Percentiles rank a stretch among this genome's conserved stretches.
These are phyloP conservation scores for Papilio dardanus DNA, from an alignment of 1,140 invertebrate species.

Conservation along the genomic window DNA sequence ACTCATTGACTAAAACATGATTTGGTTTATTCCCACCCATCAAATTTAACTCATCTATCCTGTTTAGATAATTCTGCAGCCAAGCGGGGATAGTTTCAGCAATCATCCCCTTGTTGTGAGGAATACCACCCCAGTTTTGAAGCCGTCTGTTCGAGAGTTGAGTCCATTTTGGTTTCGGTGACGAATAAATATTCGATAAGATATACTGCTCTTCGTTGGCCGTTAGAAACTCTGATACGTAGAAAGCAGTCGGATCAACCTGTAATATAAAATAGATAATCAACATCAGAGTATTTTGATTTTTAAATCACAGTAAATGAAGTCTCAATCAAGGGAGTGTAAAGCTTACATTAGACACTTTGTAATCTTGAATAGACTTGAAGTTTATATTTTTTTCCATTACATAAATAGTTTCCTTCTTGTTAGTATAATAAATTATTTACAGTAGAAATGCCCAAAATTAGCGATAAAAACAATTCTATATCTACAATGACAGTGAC, in stretches of 20 bases:
- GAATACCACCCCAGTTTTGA: constrained; percentile 98
- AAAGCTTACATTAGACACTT: constrained; percentile 16
- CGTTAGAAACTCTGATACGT: constrained; percentile 86
- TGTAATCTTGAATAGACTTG: constrained; percentile 6
- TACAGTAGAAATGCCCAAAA: not conserved
- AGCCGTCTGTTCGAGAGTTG: constrained; percentile 91
- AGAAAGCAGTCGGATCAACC: constrained; percentile 89
- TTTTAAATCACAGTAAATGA: too few relatives aligned
- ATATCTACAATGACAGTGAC: not conserved
- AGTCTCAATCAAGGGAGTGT: not conserved
- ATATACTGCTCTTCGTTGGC: constrained; percentile 26
- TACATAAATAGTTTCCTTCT: not conserved
- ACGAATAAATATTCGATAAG: constrained; percentile 82
- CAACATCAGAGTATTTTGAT: too few relatives aligned
- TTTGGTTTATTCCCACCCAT: constrained; percentile 93
- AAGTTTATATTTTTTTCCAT: constrained; percentile 26
- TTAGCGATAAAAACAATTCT: not conserved
- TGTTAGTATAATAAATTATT: not conserved
- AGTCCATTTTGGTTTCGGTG: constrained; percentile 97
- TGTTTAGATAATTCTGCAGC: constrained; percentile 90
- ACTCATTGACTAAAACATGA: constrained; percentile 98
- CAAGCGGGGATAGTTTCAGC: constrained; percentile 94
- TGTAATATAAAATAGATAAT: constrained; percentile 60
- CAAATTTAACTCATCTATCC: constrained; percentile 87
- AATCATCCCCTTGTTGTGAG: constrained; percentile 96